These are phyloP conservation scores for Harpagifer antarcticus DNA, from an alignment of 2,797 vertebrate species.

Conservation along the genomic window DNA sequence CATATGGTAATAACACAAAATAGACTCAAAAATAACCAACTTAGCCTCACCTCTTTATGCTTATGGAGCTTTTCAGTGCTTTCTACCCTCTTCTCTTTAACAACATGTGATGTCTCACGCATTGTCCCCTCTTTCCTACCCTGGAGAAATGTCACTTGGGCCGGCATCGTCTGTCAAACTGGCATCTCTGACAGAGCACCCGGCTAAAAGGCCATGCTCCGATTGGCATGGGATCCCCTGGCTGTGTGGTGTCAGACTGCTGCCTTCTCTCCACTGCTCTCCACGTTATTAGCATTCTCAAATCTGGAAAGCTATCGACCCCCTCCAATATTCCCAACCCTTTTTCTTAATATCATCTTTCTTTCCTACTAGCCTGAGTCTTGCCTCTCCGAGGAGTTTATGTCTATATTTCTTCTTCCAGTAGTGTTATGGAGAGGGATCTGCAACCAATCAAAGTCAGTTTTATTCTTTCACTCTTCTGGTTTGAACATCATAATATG, in stretches of 20 bases:
- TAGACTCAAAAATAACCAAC: slow-evolving; percentile 24
- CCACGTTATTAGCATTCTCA: slow-evolving; percentile 54
- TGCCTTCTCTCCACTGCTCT: slow-evolving; percentile 25
- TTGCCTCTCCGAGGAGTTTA: slow-evolving; percentile 33
- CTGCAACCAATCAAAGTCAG: slow-evolving; percentile 4
- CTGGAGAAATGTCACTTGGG: slow-evolving; percentile 82
- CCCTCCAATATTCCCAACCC: neutral
- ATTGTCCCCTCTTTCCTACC: slow-evolving; percentile 55
- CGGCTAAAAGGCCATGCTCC: slow-evolving; percentile 83
- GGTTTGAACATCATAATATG: slow-evolving; percentile 3
- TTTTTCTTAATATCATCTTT: neutral
- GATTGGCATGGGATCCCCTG: slow-evolving; percentile 81
- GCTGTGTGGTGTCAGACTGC: slow-evolving; percentile 70
- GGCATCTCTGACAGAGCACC: slow-evolving; percentile 80
- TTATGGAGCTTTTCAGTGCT: slow-evolving; percentile 31
- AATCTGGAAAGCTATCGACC: slow-evolving; percentile 43
- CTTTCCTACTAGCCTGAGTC: neutral
- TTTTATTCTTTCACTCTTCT: slow-evolving; percentile 1
- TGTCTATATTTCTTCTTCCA: slow-evolving; percentile 8
- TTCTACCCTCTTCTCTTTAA: slow-evolving; percentile 58
- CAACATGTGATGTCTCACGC: slow-evolving; percentile 58
- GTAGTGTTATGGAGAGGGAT: neutral
- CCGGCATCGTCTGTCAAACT: slow-evolving; percentile 79
- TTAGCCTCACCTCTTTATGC: slow-evolving; percentile 24
- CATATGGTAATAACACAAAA: slow-evolving; percentile 36